phyloP scores from a whole-genome alignment of 2,888 invertebrate species.

The Arge pagana region DNA sequence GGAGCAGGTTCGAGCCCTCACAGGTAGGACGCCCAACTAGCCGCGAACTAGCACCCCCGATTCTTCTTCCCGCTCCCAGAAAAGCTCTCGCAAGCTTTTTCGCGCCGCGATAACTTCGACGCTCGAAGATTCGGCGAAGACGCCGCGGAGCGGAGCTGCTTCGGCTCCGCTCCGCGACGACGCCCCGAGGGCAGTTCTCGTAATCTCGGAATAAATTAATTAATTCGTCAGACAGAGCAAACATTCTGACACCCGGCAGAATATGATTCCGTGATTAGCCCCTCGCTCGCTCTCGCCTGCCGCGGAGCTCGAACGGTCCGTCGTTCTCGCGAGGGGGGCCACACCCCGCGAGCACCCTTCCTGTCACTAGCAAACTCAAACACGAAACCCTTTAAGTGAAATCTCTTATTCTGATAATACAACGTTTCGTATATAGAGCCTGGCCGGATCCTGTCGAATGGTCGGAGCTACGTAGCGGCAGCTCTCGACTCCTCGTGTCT shows the following conservation, averaged over 20 bases:
- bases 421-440: slow-evolving; percentile 40
- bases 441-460: slow-evolving; percentile 19
- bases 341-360: slow-evolving; percentile 40
- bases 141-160: not conserved
- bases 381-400: slow-evolving; percentile 59
- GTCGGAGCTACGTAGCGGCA: not conserved
- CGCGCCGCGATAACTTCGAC: not conserved
- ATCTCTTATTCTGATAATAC: slow-evolving; percentile 57
- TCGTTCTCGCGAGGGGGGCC: slow-evolving; percentile 21
- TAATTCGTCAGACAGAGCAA: slow-evolving; percentile 52
- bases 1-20: slow-evolving; percentile 79
- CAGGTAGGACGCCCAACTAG: slow-evolving; percentile 64
- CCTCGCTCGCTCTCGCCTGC: slow-evolving; percentile 26
- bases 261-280: slow-evolving; percentile 55
- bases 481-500: slow-evolving; percentile 5
- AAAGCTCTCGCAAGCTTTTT: slow-evolving; percentile 44
- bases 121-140: not conserved
- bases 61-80: slow-evolving; percentile 61
- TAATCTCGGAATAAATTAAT: slow-evolving; percentile 54
- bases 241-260: slow-evolving; percentile 53
- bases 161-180: not conserved
- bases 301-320: no score
- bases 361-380: slow-evolving; percentile 59
- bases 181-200: slow-evolving; percentile 34
- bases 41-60: slow-evolving; percentile 51